Conservation (phyloP, 1,140 invertebrate genomes). For the Leptinotarsa undecemlineata region DNA sequence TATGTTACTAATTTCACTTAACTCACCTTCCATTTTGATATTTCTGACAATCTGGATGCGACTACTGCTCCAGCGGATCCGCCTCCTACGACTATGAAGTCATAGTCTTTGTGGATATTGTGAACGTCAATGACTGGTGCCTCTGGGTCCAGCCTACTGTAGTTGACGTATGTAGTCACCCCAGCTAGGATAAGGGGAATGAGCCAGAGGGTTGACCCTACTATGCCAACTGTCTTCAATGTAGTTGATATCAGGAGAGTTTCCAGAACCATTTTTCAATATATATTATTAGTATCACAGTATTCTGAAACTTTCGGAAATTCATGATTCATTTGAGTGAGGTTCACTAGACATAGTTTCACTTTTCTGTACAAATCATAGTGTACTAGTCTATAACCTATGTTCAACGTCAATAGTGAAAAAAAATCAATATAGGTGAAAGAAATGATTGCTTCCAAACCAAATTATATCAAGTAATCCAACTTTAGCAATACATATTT, state of each 20-base stretch:
- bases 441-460: too few relatives aligned
- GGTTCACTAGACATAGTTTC: too few relatives aligned
- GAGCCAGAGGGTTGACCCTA: constrained; percentile 77
- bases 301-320: neutral
- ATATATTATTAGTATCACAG: constrained; percentile 19
- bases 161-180: constrained; percentile 73
- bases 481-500: too few relatives aligned
- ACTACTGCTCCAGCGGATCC: constrained; percentile 90
- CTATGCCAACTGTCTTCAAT: constrained; percentile 73
- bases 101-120: constrained; percentile 68
- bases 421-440: too few relatives aligned
- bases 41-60: constrained; percentile 85
- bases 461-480: too few relatives aligned
- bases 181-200: constrained; percentile 80
- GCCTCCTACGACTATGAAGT: constrained; percentile 86
- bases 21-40: constrained; percentile 73
- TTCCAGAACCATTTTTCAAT: constrained; percentile 67
- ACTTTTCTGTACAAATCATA: too few relatives aligned
- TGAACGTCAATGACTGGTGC: constrained; percentile 66
- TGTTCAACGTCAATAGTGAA: too few relatives aligned
- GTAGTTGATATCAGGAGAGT: constrained; percentile 74
- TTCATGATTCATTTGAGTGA: too few relatives aligned
- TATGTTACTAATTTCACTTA: too few relatives aligned
- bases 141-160: constrained; percentile 80
- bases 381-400: neutral